These are phyloP conservation scores for Microchrysa polita DNA, from an alignment of 2,888 invertebrate genomes.

Conservation along the genomic window DNA sequence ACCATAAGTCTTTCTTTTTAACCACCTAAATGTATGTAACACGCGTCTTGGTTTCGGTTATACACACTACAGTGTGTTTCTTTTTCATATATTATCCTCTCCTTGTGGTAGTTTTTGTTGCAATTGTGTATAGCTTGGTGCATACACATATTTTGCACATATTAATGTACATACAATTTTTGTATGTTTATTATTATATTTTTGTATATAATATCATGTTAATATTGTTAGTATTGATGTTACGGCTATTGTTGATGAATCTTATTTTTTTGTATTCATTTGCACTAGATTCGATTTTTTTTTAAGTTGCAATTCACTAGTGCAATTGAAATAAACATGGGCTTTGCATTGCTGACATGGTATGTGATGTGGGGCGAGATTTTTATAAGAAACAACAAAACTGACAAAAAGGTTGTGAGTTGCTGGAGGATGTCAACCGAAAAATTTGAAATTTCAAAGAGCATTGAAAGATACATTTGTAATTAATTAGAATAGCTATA, in stretches of 20 bases:
- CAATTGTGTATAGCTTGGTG: neutral
- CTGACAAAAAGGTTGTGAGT: too few relatives aligned
- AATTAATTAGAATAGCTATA: too few relatives aligned
- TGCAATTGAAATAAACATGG: slow-evolving; percentile 9
- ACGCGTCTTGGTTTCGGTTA: slow-evolving; percentile 33
- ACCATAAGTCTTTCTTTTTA: slow-evolving; percentile 20
- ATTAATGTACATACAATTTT: neutral
- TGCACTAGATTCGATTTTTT: neutral
- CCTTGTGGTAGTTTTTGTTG: slow-evolving; percentile 6
- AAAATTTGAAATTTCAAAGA: too few relatives aligned
- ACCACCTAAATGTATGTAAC: slow-evolving; percentile 23
- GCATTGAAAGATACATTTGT: too few relatives aligned
- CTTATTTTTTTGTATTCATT: slow-evolving; percentile 2
- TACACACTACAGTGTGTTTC: too few relatives aligned
- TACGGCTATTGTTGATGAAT: neutral
- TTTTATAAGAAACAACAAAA: too few relatives aligned
- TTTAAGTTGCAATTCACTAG: neutral
- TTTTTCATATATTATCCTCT: too few relatives aligned
- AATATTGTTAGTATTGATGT: slow-evolving; percentile 2
- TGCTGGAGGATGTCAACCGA: slow-evolving; percentile 6
- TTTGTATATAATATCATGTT: slow-evolving; percentile 13
- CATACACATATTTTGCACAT: slow-evolving; percentile 14
- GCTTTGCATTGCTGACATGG: neutral
- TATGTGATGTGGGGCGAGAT: neutral
- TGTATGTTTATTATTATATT: neutral